Evolutionary conservation across 2,888 invertebrate genomes (phyloP).

Genomic region (Ypsolopha sequella): DNA sequence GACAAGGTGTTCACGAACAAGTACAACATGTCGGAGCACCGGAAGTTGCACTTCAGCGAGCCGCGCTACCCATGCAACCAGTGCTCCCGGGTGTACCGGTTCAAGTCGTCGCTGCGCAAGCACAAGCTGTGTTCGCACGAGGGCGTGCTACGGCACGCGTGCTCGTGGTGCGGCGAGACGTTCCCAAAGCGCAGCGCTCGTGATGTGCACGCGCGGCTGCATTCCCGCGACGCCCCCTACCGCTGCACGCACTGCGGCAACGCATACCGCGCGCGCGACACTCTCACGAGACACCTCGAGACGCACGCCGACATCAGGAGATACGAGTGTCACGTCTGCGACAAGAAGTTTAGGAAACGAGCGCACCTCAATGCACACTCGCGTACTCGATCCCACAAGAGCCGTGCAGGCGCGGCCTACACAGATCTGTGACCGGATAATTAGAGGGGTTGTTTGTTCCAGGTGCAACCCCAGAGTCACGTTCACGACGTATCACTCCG

Average conservation of each 20-base stretch:
- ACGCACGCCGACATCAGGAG: constrained; percentile 37
- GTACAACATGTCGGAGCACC: constrained; percentile 57
- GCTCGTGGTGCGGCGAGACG: constrained; percentile 54
- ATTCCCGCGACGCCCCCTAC: constrained; percentile 57
- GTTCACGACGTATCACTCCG: no score
- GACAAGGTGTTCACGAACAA: constrained; percentile 58
- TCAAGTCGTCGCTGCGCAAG: constrained; percentile 43
- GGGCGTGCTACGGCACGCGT: constrained; percentile 44
- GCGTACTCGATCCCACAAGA: constrained; percentile 28
- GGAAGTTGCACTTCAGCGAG: constrained; percentile 37
- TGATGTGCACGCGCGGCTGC: constrained; percentile 46
- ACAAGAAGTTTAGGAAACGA: constrained; percentile 38
- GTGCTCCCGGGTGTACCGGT: constrained; percentile 56
- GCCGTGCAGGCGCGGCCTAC: background rate
- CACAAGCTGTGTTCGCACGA: constrained; percentile 54
- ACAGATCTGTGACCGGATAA: background rate
- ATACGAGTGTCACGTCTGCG: constrained; percentile 37
- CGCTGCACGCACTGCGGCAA: constrained; percentile 49
- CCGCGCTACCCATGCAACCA: constrained; percentile 35
- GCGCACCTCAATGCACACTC: constrained; percentile 46
- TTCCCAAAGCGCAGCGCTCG: constrained; percentile 52
- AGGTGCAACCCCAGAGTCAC: constrained; percentile 23
- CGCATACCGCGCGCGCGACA: constrained; percentile 35
- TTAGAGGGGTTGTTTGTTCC: constrained; percentile 38
- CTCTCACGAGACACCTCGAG: constrained; percentile 35